Evolutionary conservation across 2,113 vertebrate genomes (phyloP).

Genomic region (Spea multiplicata): DNA sequence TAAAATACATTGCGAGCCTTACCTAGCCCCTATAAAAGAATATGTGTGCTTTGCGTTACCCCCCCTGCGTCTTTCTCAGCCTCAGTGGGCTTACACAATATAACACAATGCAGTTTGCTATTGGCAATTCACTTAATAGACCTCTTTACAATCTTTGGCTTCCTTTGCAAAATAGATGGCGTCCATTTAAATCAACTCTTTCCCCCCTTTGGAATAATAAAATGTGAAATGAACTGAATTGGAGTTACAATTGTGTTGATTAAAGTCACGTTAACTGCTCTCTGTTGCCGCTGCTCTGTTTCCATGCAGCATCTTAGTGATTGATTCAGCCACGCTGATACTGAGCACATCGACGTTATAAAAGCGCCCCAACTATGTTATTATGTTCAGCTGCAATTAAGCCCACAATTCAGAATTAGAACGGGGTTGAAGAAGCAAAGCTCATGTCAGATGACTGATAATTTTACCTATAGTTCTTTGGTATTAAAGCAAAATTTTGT

Average conservation of each 20-base stretch:
- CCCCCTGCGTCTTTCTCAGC: not conserved
- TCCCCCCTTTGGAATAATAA: conserved; percentile 17
- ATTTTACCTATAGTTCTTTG: too few species aligned
- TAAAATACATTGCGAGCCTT: not conserved
- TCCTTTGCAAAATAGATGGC: conserved; percentile 1
- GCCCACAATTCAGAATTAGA: not conserved
- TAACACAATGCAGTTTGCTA: not conserved
- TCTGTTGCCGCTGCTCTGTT: conserved; percentile 11
- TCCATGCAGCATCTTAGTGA: conserved; percentile 17
- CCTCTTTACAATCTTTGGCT: not conserved
- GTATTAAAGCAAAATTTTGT: too few species aligned
- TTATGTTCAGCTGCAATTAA: conserved; percentile 26
- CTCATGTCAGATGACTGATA: too few species aligned
- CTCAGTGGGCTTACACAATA: not conserved
- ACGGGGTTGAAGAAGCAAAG: too few species aligned
- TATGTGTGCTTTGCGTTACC: not conserved
- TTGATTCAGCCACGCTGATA: not conserved
- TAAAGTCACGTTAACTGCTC: conserved; percentile 19
- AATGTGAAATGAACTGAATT: conserved; percentile 21
- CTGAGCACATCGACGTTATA: not conserved
- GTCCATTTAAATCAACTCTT: conserved; percentile 10
- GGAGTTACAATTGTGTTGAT: conserved; percentile 18
- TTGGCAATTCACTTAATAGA: not conserved
- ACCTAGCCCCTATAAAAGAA: not conserved
- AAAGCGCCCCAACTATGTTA: not conserved